Conservation (phyloP, 2,888 invertebrate species). For the Vannuccia rotundouncinata region DNA sequence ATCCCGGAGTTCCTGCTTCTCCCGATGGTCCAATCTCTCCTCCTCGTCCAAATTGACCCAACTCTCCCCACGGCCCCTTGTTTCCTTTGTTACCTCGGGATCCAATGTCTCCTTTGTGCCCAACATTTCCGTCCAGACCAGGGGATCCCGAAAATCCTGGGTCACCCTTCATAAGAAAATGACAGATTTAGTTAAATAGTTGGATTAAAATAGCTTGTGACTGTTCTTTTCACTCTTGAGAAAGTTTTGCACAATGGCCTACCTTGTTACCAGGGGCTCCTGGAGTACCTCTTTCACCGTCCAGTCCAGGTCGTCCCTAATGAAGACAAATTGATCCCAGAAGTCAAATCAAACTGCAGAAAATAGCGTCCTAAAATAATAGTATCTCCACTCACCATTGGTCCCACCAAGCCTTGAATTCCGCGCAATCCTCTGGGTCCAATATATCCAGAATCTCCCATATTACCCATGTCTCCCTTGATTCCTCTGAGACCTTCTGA, state of each 20-base stretch:
- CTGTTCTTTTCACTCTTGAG: too few species aligned
- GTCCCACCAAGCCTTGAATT: conserved; percentile 28
- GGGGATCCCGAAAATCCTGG: conserved; percentile 40
- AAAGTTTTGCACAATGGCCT: too few species aligned
- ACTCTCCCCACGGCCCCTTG: conserved; percentile 39
- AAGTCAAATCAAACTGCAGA: not conserved
- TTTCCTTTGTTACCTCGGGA: conserved; percentile 37
- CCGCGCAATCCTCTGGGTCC: conserved; percentile 37
- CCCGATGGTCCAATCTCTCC: conserved; percentile 40
- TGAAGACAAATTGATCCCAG: too few species aligned
- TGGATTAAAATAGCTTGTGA: too few species aligned
- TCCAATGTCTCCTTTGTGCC: conserved; percentile 40
- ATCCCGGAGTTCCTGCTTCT: conserved; percentile 40
- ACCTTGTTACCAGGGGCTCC: too few species aligned
- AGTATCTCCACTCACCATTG: conserved; percentile 3
- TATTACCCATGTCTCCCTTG: conserved; percentile 41
- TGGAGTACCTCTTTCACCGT: too few species aligned
- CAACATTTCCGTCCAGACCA: conserved; percentile 39
- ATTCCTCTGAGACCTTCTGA: conserved; percentile 36
- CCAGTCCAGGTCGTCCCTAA: too few species aligned
- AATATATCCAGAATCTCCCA: conserved; percentile 40
- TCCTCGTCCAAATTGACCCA: conserved; percentile 39
- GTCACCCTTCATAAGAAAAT: too few species aligned
- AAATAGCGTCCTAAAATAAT: not conserved
- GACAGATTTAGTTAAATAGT: too few species aligned